Evolutionary conservation across 2,888 invertebrate genomes (phyloP), one percentile per base, ranked within the genome.

Genomic region (Agrochola lychnidis): DNA sequence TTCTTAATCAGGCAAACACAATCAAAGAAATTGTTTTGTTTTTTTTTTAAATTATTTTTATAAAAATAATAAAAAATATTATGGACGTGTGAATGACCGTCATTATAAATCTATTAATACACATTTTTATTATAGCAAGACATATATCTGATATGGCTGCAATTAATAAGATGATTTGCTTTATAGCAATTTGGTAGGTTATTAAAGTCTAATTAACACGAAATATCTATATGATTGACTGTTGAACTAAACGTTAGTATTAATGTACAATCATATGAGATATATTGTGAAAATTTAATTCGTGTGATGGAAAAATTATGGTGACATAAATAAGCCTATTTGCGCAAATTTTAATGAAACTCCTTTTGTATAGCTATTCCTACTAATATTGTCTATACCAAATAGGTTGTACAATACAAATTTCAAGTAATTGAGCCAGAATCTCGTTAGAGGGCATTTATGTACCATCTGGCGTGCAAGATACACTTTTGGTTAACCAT

Each of bases 381-480:
- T n/a, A 36, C 1, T 22, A 6, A 68, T 14, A 25, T 42, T 42
- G n/a, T 9, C 22, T 36, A 7, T 48, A 61, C n/a, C 48, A 62
- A 67, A 59, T 45, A 30, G 1, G 19, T 14, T 42, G 16, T 16
- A 66, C 56, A 48, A 56, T 4, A 74, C 59, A 69, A 64, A 69
- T 64, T 6, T 7, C 22, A 40, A 70, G 10, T 40, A 22, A 80
- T 81, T 57, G 56, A 75, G 48, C 42, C 66, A 74, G 69, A 61
- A 71, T 25, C 62, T 79, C 76, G 51, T 82, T 79, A 83, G 63
- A 69, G 68, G 73, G 70, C 72, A 73, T 84, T 84, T 82, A 74
- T 70, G 74, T 51, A 88, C 88, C 90, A 90, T 89, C 83, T 90
- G 91, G 88, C 76, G 84, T 70, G 42, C 82, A 81, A 78, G 71